These are phyloP conservation scores for Phycodurus eques DNA, from an alignment of 2,113 vertebrate genomes.

Conservation along the genomic window DNA sequence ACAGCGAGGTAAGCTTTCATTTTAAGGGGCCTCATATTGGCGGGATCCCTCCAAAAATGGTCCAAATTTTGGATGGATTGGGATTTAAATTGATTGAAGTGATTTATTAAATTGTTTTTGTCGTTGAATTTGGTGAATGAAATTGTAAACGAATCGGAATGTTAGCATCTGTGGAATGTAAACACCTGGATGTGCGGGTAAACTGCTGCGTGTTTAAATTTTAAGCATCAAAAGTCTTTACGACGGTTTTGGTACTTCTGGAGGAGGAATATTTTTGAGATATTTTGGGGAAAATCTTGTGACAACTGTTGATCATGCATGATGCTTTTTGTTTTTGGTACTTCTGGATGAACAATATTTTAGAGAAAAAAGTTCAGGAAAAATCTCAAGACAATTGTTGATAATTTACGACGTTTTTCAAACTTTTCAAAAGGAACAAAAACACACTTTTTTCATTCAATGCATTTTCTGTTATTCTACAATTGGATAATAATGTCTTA, in stretches of 20 bases:
- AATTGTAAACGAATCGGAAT: background rate
- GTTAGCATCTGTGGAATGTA: background rate
- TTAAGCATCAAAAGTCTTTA: background rate
- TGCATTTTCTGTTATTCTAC: too few species aligned
- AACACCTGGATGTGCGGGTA: background rate
- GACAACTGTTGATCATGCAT: too few species aligned
- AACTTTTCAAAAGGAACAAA: too few species aligned
- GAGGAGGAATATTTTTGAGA: background rate
- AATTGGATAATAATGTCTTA: too few species aligned
- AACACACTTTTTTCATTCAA: too few species aligned
- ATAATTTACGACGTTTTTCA: too few species aligned
- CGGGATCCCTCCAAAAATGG: too few species aligned
- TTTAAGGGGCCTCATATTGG: background rate
- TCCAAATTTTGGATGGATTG: background rate
- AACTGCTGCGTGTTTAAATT: background rate
- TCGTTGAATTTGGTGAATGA: background rate
- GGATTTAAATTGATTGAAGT: background rate
- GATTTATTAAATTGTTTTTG: background rate
- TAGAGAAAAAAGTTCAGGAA: too few species aligned
- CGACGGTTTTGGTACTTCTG: background rate
- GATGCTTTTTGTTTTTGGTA: background rate
- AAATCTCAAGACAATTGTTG: too few species aligned
- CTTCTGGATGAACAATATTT: background rate
- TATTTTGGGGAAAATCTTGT: background rate
- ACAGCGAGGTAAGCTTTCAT: slow-evolving; percentile 90